These are phyloP conservation scores for Elgonia sp. DNA, from an alignment of 2,888 invertebrate species.

Conservation along the genomic window DNA sequence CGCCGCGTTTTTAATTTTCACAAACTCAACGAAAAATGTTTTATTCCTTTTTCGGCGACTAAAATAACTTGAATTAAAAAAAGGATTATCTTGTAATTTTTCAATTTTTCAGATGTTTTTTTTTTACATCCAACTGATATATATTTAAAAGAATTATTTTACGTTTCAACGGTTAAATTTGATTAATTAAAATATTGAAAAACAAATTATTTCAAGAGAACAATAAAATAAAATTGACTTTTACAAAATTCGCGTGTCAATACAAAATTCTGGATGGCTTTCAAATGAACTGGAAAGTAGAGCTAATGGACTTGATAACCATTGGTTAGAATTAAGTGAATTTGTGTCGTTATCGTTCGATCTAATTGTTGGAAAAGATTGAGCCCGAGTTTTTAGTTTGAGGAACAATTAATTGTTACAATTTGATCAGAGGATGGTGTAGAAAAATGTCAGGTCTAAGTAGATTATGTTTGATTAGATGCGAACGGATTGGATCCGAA, in stretches of 20 bases:
- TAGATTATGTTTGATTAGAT: conserved; percentile 37
- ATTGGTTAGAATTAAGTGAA: too few relatives aligned
- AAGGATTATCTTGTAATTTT: too few relatives aligned
- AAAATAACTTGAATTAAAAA: not conserved
- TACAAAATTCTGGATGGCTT: not conserved
- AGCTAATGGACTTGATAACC: not conserved
- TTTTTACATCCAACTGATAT: too few relatives aligned
- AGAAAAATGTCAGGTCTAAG: conserved; percentile 7
- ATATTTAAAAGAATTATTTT: too few relatives aligned
- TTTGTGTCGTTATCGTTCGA: too few relatives aligned
- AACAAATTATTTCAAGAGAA: too few relatives aligned
- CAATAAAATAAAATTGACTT: conserved; percentile 32
- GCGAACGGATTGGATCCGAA: conserved; percentile 11
- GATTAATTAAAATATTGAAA: too few relatives aligned
- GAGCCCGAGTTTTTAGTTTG: not conserved
- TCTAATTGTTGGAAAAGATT: too few relatives aligned
- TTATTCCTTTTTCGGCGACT: not conserved
- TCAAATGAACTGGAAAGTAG: conserved; percentile 13
- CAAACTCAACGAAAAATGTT: too few relatives aligned
- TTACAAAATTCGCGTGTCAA: conserved; percentile 13
- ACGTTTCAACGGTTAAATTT: too few relatives aligned
- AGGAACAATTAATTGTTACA: not conserved
- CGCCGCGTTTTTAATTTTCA: conserved; percentile 27
- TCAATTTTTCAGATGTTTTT: too few relatives aligned
- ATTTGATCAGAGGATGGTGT: not conserved